These are phyloP conservation scores for Hemibagrus wyckioides DNA, from an alignment of 2,113 vertebrate species.

Conservation along the genomic window DNA sequence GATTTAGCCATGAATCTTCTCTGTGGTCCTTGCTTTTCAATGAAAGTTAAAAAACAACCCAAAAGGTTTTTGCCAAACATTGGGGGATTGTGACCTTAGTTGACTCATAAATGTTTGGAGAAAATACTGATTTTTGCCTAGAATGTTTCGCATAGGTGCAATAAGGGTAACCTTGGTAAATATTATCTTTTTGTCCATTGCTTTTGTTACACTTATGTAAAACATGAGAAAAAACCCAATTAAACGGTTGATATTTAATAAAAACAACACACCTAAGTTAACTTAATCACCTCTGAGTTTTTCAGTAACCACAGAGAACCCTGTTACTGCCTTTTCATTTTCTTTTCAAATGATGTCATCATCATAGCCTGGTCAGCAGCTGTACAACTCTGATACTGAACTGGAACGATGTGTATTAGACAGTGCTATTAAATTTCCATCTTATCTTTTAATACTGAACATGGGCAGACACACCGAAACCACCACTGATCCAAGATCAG, in stretches of 20 bases:
- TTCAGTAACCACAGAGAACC: neutral
- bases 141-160: neutral
- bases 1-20: neutral
- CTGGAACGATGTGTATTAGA: neutral
- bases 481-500: neutral
- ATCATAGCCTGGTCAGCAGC: neutral
- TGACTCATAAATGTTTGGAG: neutral
- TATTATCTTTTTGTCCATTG: neutral
- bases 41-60: slow-evolving; percentile 13
- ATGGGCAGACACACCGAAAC: neutral
- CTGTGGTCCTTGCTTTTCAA: neutral
- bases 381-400: neutral
- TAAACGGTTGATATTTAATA: slow-evolving; percentile 33
- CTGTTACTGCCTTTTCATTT: neutral
- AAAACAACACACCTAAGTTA: slow-evolving; percentile 12
- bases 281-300: slow-evolving; percentile 12
- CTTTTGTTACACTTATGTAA: neutral
- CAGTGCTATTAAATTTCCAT: neutral
- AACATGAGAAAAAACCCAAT: neutral
- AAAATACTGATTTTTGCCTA: neutral
- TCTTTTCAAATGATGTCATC: neutral
- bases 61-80: neutral
- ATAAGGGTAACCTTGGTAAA: neutral
- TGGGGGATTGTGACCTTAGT: neutral
- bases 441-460: neutral